A percentile compares a stretch with the other conserved stretches of the same genome.
These are phyloP conservation scores for Apocheima hispidaria DNA, from an alignment of 2,888 invertebrate genomes.

Conservation along the genomic window DNA sequence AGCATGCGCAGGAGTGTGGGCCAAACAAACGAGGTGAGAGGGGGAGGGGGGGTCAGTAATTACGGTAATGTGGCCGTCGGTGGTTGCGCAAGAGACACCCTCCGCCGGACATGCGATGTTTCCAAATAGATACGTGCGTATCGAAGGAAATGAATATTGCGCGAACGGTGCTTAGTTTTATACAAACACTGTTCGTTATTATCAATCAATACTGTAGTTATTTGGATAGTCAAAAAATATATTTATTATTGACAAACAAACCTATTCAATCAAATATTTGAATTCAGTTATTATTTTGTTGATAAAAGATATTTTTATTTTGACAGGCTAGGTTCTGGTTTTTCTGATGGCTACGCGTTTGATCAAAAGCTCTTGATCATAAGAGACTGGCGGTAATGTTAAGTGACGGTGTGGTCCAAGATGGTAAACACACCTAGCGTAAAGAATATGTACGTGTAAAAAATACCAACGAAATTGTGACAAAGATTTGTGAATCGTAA, in stretches of 20 bases:
- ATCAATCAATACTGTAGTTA: slow-evolving; percentile 30
- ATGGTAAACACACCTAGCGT: too few species aligned
- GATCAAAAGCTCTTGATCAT: too few species aligned
- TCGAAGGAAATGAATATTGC: slow-evolving; percentile 59
- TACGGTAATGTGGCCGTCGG: slow-evolving; percentile 71
- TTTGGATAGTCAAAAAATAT: not conserved
- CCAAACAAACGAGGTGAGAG: slow-evolving; percentile 42
- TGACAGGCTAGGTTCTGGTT: too few species aligned
- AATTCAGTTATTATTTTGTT: not conserved
- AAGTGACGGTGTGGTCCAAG: too few species aligned
- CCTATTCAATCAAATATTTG: not conserved
- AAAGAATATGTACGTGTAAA: not conserved
- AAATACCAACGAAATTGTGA: not conserved
- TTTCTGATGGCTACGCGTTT: too few species aligned
- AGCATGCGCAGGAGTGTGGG: slow-evolving; percentile 68
- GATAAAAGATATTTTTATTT: not conserved
- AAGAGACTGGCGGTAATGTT: too few species aligned
- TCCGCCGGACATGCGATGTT: slow-evolving; percentile 65
- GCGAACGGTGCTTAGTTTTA: slow-evolving; percentile 51
- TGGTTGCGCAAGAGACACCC: slow-evolving; percentile 69
- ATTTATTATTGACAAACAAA: not conserved
- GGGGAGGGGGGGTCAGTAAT: slow-evolving; percentile 61
- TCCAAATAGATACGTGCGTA: slow-evolving; percentile 58
- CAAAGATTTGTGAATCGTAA: slow-evolving; percentile 13
- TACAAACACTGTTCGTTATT: slow-evolving; percentile 40